Evolutionary conservation across 2,113 vertebrate genomes (phyloP).

Genomic region (Tupaia chinensis): DNA sequence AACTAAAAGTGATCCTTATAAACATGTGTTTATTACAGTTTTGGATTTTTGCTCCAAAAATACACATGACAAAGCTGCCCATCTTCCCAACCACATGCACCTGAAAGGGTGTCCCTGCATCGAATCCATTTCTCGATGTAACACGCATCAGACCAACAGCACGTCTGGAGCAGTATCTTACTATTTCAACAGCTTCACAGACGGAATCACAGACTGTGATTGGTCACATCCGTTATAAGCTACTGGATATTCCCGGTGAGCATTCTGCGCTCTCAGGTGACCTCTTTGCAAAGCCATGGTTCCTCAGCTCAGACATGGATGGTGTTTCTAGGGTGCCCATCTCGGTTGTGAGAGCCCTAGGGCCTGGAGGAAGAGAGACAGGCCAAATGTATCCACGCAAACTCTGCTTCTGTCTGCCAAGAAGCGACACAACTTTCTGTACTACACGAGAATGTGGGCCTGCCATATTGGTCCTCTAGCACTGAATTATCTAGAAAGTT

Average conservation of each 20-base stretch:
- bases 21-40: not conserved
- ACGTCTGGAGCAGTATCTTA: not conserved
- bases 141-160: conserved; percentile 15
- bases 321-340: not conserved
- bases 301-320: not conserved
- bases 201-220: too few species aligned
- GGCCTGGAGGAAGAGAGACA: not conserved
- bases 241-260: not conserved
- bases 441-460: not conserved
- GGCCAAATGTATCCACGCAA: not conserved
- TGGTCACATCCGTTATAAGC: not conserved
- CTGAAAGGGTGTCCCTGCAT: not conserved
- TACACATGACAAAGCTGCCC: not conserved
- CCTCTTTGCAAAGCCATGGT: not conserved
- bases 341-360: not conserved
- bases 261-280: conserved; percentile 49
- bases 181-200: conserved; percentile 51
- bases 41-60: conserved; percentile 55
- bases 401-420: not conserved
- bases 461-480: not conserved
- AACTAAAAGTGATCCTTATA: conserved; percentile 24
- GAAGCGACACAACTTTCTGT: not conserved
- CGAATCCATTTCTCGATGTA: not conserved
- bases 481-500: not conserved
- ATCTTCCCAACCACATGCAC: conserved; percentile 41